Percentiles rank a stretch among this genome's conserved stretches.
Conservation (phyloP, 2,113 vertebrate species). For the Nettapus auritus region DNA sequence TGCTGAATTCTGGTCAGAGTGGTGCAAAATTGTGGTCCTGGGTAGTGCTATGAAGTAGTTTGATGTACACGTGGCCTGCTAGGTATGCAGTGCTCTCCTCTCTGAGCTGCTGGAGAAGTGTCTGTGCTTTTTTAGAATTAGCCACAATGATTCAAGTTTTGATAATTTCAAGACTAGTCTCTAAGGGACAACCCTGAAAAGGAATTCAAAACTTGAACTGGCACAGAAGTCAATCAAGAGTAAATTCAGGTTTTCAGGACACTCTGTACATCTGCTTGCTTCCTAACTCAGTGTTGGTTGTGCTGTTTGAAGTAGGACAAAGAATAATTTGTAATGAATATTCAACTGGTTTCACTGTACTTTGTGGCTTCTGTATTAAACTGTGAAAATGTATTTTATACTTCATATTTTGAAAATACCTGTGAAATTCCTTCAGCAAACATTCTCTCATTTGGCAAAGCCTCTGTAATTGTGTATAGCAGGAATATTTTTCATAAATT, state of each 20-base stretch:
- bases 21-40: background rate
- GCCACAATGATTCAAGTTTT: accelerated
- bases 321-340: background rate
- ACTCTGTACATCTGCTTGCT: background rate
- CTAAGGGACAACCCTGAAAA: background rate
- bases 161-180: background rate
- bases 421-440: background rate
- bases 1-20: background rate
- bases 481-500: background rate
- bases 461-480: background rate
- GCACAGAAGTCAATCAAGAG: accelerated
- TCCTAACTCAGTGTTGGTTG: background rate
- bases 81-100: accelerated
- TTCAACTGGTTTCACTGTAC: background rate
- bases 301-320: background rate
- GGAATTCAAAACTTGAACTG: background rate
- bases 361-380: background rate
- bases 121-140: background rate
- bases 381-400: background rate
- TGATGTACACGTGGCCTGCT: accelerated
- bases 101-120: background rate
- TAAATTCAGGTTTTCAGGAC: background rate
- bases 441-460: background rate
- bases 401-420: background rate
- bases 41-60: background rate